These are phyloP conservation scores for Henicopernis longicauda DNA, from an alignment of 2,113 vertebrate species.

Conservation along the genomic window DNA sequence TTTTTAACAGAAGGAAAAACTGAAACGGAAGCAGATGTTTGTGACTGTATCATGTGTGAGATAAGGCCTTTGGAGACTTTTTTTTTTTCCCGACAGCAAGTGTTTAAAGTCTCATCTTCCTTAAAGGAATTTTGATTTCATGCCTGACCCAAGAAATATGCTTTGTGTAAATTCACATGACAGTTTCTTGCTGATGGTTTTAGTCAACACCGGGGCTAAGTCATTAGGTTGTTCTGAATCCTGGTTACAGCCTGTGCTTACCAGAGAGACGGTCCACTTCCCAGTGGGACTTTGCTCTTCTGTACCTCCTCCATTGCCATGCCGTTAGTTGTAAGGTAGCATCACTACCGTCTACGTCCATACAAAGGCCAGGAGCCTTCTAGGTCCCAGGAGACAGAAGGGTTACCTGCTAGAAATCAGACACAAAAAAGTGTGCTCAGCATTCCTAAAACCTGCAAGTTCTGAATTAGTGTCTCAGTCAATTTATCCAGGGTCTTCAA, in stretches of 20 bases:
- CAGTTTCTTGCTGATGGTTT: conserved; percentile 22
- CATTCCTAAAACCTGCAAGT: not conserved
- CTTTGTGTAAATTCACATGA: conserved; percentile 46
- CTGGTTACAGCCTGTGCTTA: not conserved
- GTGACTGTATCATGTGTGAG: conserved; percentile 35
- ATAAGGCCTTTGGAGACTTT: conserved; percentile 29
- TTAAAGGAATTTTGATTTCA: conserved; percentile 63
- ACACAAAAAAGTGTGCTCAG: not conserved
- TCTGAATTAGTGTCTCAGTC: not conserved
- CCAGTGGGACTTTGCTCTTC: not conserved
- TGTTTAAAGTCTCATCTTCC: conserved; percentile 50
- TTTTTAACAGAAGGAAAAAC: conserved; percentile 52
- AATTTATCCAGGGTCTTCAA: not conserved
- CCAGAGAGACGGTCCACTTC: not conserved
- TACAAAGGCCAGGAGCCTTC: not conserved
- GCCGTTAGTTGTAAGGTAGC: not conserved
- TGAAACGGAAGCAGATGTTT: conserved; percentile 59
- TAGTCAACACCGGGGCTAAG: not conserved
- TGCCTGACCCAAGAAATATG: conserved; percentile 57
- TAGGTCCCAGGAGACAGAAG: not conserved
- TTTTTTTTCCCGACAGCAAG: not conserved
- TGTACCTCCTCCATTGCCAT: not conserved
- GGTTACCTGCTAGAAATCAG: not conserved
- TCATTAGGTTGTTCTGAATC: conserved; percentile 21
- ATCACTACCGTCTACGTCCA: not conserved